These are phyloP conservation scores for Lepus europaeus DNA, from an alignment of 2,113 vertebrate species.

Conservation along the genomic window DNA sequence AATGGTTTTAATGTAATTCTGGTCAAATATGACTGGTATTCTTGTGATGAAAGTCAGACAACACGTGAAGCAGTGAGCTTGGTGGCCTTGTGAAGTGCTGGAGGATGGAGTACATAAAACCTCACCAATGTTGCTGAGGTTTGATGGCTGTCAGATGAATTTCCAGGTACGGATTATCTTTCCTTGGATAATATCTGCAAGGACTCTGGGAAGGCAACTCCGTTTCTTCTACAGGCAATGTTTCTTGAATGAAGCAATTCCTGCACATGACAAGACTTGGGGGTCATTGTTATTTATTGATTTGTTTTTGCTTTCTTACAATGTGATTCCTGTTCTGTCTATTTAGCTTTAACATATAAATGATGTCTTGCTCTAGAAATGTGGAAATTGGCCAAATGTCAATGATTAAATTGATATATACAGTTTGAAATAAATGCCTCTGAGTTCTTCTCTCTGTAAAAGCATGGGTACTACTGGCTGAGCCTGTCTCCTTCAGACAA, in stretches of 20 bases:
- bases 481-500: constrained; percentile 7
- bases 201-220: not conserved
- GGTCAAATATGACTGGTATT: not conserved
- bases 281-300: not conserved
- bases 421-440: constrained; percentile 24
- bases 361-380: not conserved
- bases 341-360: not conserved
- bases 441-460: constrained; percentile 18
- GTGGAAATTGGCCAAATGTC: constrained; percentile 50
- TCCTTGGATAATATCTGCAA: not conserved
- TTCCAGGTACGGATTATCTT: not conserved
- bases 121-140: not conserved
- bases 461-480: not conserved
- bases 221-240: not conserved
- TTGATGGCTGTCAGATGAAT: not conserved
- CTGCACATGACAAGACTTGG: not conserved
- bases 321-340: not conserved
- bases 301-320: constrained; percentile 31
- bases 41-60: not conserved
- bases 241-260: not conserved
- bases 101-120: not conserved
- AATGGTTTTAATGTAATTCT: not conserved
- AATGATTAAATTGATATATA: not conserved
- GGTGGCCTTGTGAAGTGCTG: not conserved
- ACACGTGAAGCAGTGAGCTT: not conserved